phyloP scores from a whole-genome alignment of 2,113 vertebrate genomes.

The Anolis carolinensis region DNA sequence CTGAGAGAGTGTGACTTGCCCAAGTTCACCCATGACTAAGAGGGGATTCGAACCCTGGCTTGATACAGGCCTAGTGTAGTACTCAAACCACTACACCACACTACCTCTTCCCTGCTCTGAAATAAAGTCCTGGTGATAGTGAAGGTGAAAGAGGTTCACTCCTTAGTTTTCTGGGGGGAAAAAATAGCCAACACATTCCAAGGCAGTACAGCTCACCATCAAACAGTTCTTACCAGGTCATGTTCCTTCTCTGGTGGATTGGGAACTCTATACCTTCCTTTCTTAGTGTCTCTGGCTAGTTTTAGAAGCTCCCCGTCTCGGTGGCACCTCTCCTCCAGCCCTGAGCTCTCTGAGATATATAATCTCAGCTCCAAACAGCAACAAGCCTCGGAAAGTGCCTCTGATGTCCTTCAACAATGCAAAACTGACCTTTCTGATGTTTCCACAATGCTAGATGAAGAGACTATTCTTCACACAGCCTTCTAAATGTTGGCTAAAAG shows the following conservation, averaged over 20 bases:
- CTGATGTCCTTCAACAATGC: conserved; percentile 22
- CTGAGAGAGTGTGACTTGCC: no score
- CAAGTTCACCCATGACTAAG: no score
- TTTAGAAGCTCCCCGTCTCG: not conserved
- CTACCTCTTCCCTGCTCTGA: no score
- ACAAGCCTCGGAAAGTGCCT: not conserved
- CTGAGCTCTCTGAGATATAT: not conserved
- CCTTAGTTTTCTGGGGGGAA: not conserved
- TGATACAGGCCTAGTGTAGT: no score
- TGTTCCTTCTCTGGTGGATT: not conserved
- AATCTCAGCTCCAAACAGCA: not conserved
- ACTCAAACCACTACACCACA: no score
- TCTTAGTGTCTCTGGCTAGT: not conserved
- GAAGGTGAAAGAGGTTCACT: not conserved
- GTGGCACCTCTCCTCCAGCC: not conserved
- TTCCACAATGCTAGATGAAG: not conserved
- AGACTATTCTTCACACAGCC: no score
- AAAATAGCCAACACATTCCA: no score
- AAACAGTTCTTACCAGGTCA: no score
- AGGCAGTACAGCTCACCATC: no score
- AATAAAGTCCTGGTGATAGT: not conserved
- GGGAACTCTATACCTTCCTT: not conserved
- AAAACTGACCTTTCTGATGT: not conserved
- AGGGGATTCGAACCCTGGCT: no score
- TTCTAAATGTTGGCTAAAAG: no score